These are phyloP conservation scores for Rapana venosa DNA, from an alignment of 2,888 invertebrate species.

Conservation along the genomic window DNA sequence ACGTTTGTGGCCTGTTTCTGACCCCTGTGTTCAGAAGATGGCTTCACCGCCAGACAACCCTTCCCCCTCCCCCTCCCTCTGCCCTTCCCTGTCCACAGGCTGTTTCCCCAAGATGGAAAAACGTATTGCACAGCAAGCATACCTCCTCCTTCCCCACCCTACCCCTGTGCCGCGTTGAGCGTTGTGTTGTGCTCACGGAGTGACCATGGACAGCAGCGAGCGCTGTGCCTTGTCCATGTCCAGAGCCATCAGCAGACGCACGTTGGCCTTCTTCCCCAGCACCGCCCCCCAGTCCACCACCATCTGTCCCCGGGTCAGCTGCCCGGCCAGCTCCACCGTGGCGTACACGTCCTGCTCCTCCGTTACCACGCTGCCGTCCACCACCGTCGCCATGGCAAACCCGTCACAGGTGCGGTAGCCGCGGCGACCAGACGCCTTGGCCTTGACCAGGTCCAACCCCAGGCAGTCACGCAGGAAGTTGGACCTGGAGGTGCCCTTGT, in stretches of 20 bases:
- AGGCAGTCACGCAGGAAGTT: slow-evolving; percentile 57
- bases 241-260: slow-evolving; percentile 59
- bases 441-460: slow-evolving; percentile 39
- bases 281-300: slow-evolving; percentile 80
- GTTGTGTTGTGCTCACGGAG: not conserved
- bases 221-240: slow-evolving; percentile 55
- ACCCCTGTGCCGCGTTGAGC: no score
- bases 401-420: slow-evolving; percentile 68
- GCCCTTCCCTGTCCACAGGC: no score
- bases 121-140: no score
- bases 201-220: slow-evolving; percentile 47
- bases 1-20: no score
- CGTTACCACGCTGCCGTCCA: slow-evolving; percentile 56
- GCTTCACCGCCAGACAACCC: no score
- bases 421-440: slow-evolving; percentile 14
- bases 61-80: no score
- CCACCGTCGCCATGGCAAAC: slow-evolving; percentile 62
- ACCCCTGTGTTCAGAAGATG: no score
- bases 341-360: slow-evolving; percentile 58
- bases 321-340: slow-evolving; percentile 83
- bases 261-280: slow-evolving; percentile 59
- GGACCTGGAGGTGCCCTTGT: slow-evolving; percentile 56
- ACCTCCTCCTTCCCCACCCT: no score
- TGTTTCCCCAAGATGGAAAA: no score
- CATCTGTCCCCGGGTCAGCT: slow-evolving; percentile 83